Percentiles rank a stretch among this genome's conserved stretches.
These are phyloP conservation scores for Euschistus heros DNA, from an alignment of 1,140 invertebrate genomes.

Conservation along the genomic window DNA sequence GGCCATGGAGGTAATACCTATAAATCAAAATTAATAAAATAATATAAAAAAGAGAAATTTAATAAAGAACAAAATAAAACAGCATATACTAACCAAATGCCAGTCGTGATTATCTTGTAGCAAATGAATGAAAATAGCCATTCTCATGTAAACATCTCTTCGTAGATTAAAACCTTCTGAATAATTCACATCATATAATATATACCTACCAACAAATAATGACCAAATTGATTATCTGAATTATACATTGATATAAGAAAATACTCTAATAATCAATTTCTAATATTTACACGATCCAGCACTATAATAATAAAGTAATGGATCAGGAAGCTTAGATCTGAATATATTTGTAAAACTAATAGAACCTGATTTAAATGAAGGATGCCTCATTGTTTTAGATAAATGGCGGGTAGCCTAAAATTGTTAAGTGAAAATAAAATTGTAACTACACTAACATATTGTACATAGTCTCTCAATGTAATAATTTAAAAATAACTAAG, in stretches of 20 bases:
- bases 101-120: conserved; percentile 44
- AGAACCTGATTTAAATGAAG: too few relatives aligned
- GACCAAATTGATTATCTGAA: background rate
- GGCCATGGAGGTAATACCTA: conserved; percentile 85
- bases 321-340: too few relatives aligned
- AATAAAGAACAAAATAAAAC: background rate
- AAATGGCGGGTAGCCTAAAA: too few relatives aligned
- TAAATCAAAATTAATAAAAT: conserved; percentile 34
- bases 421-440: too few relatives aligned
- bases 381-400: too few relatives aligned
- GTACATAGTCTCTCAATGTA: too few relatives aligned
- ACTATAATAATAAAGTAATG: too few relatives aligned
- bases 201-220: conserved; percentile 36
- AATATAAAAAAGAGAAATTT: conserved; percentile 12
- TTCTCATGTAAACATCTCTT: conserved; percentile 87
- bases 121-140: conserved; percentile 67
- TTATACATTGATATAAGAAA: background rate
- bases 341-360: too few relatives aligned
- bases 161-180: conserved; percentile 94
- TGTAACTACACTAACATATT: too few relatives aligned
- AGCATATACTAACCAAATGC: conserved; percentile 38
- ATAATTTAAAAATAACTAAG: too few relatives aligned
- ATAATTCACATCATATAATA: conserved; percentile 88
- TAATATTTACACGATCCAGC: too few relatives aligned
- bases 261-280: too few relatives aligned